phyloP scores from a whole-genome alignment of 2,888 invertebrate species.

The Mesoligia furuncula region DNA sequence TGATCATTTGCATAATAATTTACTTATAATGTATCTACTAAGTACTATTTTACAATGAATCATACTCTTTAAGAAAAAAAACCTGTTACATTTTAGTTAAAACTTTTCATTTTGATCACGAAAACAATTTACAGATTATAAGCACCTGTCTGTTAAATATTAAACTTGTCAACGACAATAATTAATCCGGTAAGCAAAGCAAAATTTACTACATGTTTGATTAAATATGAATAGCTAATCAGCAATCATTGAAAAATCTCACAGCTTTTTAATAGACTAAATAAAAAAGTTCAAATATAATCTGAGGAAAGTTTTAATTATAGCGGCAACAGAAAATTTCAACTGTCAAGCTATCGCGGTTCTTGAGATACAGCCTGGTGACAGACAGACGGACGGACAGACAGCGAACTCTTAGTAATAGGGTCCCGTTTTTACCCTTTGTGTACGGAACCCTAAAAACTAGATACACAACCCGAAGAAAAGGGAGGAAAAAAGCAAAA shows the following conservation, averaged over 20 bases:
- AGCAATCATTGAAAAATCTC: neutral
- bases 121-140: neutral
- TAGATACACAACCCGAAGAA: constrained; percentile 20
- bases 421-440: no score
- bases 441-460: no score
- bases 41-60: neutral
- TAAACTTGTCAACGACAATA: neutral
- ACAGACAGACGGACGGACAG: no score
- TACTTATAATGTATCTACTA: neutral
- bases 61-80: neutral
- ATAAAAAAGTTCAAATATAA: neutral
- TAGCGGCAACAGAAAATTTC: no score
- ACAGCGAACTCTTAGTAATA: no score
- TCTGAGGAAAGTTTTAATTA: neutral
- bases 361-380: no score
- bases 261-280: neutral
- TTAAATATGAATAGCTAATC: neutral
- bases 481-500: constrained; percentile 31
- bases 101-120: neutral
- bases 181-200: neutral
- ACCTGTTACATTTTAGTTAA: neutral
- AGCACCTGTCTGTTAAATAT: neutral
- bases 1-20: neutral
- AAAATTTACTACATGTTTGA: neutral
- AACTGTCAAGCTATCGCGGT: no score